Conservation (phyloP, 1,140 invertebrate genomes). For the Cotesia typhae region DNA sequence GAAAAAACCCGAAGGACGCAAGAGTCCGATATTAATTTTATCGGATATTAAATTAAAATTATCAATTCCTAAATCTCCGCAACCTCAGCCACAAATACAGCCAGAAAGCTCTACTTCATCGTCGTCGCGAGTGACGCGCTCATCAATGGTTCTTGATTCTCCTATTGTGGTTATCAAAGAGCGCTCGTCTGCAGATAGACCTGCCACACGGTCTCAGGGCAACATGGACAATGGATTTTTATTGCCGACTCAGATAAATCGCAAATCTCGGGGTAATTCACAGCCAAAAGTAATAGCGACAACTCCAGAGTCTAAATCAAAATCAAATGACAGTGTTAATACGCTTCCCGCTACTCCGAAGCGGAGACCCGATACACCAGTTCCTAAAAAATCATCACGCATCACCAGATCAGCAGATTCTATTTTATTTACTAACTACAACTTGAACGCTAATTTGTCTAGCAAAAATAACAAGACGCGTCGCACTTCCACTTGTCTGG, state of each 20-base stretch:
- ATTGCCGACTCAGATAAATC: conserved; percentile 39
- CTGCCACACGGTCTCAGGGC: conserved; percentile 40
- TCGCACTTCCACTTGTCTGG: not conserved
- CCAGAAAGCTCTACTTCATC: not conserved
- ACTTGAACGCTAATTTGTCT: not conserved
- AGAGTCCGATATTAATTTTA: no score
- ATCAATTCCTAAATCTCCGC: conserved; percentile 35
- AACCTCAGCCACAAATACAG: conserved; percentile 1
- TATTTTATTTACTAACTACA: conserved; percentile 16
- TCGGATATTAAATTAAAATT: conserved; percentile 4
- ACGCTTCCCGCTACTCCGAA: conserved; percentile 13
- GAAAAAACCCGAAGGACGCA: no score
- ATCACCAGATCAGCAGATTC: conserved; percentile 43
- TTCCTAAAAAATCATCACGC: conserved; percentile 40
- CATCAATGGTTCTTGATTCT: not conserved
- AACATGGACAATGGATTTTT: conserved; percentile 45
- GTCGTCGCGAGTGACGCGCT: conserved; percentile 12
- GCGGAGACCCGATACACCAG: conserved; percentile 46
- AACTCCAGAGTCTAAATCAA: conserved; percentile 28
- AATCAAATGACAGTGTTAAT: conserved; percentile 10
- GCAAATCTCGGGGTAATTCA: conserved; percentile 20
- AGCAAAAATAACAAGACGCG: conserved; percentile 3
- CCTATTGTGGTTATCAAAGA: not conserved
- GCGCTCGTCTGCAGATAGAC: conserved; percentile 33
- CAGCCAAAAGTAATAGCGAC: conserved; percentile 39